Evolutionary conservation across 2,113 vertebrate species (phyloP).

Genomic region (Rhombomys opimus): DNA sequence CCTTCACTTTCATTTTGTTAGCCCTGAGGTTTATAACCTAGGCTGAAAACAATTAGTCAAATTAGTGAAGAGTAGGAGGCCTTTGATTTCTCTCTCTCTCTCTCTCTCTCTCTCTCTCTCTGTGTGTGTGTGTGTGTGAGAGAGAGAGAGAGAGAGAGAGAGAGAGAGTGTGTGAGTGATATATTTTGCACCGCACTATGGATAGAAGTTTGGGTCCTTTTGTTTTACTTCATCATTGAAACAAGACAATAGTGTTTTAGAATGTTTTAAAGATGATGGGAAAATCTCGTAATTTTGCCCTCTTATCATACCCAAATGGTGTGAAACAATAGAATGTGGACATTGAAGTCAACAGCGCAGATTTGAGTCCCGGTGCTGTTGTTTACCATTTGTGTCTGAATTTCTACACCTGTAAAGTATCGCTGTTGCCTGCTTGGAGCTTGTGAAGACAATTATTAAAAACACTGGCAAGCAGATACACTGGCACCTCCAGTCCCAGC

Average conservation of each 20-base stretch:
- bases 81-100: constrained; percentile 64
- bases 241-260: constrained; percentile 36
- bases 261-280: constrained; percentile 49
- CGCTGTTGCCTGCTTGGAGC: background rate
- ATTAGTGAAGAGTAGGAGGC: constrained; percentile 49
- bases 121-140: background rate
- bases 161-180: background rate
- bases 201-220: constrained; percentile 32
- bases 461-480: background rate
- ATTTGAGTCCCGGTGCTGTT: constrained; percentile 19
- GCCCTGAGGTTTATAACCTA: constrained; percentile 41
- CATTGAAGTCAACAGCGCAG: constrained; percentile 30
- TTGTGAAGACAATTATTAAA: constrained; percentile 22
- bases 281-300: background rate
- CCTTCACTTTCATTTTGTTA: constrained; percentile 58
- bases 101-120: background rate
- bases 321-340: background rate
- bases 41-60: constrained; percentile 47
- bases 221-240: constrained; percentile 45
- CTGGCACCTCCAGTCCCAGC: too few species aligned
- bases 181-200: constrained; percentile 7
- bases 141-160: background rate
- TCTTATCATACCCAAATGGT: background rate
- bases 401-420: constrained; percentile 30
- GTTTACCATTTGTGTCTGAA: constrained; percentile 17